These are phyloP conservation scores for Brassicogethes aeneus DNA, from an alignment of 2,888 invertebrate genomes.

Conservation along the genomic window DNA sequence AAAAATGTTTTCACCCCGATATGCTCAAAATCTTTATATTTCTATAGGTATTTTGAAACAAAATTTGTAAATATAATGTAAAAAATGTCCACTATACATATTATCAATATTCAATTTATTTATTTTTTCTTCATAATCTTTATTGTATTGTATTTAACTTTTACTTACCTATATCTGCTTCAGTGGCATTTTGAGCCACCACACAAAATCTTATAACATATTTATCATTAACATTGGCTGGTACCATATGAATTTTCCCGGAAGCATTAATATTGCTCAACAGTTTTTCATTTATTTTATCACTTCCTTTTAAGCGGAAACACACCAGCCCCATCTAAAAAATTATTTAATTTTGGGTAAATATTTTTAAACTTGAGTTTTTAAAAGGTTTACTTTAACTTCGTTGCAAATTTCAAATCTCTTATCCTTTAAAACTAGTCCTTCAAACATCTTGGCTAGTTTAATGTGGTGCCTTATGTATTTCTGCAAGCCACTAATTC, in stretches of 20 bases:
- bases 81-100: too few relatives aligned
- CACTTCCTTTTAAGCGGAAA: conserved; percentile 73
- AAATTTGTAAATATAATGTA: too few relatives aligned
- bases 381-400: conserved; percentile 58
- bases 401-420: conserved; percentile 89
- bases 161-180: conserved; percentile 65
- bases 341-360: conserved; percentile 4
- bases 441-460: conserved; percentile 84
- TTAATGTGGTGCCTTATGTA: conserved; percentile 89
- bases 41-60: too few relatives aligned
- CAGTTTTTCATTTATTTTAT: conserved; percentile 82
- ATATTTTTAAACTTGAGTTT: background rate
- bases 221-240: conserved; percentile 79
- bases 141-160: too few relatives aligned
- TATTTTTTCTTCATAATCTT: too few relatives aligned
- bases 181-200: conserved; percentile 80
- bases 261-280: conserved; percentile 89
- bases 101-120: too few relatives aligned
- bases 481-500: conserved; percentile 84
- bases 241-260: conserved; percentile 95
- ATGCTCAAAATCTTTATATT: too few relatives aligned
- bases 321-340: conserved; percentile 82
- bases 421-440: conserved; percentile 67
- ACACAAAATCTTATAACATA: conserved; percentile 93
- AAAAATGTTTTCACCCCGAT: too few relatives aligned